These are phyloP conservation scores for Apoda limacodes DNA, from an alignment of 2,888 invertebrate genomes.

Conservation along the genomic window DNA sequence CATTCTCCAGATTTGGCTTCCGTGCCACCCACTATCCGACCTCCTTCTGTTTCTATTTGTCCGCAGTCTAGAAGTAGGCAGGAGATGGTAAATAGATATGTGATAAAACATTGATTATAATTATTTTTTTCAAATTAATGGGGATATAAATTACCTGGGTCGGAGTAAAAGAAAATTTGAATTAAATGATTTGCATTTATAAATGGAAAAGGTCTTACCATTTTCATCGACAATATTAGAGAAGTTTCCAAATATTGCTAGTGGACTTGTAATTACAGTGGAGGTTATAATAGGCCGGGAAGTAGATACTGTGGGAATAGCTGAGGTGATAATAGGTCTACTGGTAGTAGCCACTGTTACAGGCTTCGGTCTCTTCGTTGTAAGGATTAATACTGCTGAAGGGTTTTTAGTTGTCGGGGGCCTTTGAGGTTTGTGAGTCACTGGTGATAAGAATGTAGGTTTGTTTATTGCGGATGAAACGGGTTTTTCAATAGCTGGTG, in stretches of 20 bases:
- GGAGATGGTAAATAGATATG: neutral
- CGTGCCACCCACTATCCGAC: constrained; percentile 92
- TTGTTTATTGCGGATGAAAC: constrained; percentile 44
- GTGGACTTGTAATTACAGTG: constrained; percentile 54
- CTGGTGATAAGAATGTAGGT: constrained; percentile 52
- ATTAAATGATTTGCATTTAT: constrained; percentile 1
- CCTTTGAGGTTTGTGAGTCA: constrained; percentile 37
- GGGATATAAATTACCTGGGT: no score
- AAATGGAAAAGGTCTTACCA: constrained; percentile 55
- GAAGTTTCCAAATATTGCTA: constrained; percentile 47
- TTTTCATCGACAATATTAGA: constrained; percentile 65
- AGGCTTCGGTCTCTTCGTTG: constrained; percentile 37
- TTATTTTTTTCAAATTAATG: no score
- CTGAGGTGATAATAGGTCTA: constrained; percentile 23
- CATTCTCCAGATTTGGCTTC: constrained; percentile 87
- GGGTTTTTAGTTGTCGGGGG: constrained; percentile 39
- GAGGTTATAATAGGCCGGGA: constrained; percentile 37
- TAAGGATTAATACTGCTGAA: constrained; percentile 37
- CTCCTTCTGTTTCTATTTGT: constrained; percentile 83
- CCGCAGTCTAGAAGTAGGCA: constrained; percentile 76
- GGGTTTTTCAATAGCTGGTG: constrained; percentile 39
- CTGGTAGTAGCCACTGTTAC: constrained; percentile 30
- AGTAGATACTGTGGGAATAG: constrained; percentile 30
- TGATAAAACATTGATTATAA: neutral
- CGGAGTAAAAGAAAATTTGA: no score